Evolutionary conservation across 2,113 vertebrate species (phyloP).

Genomic region (Lasiurus cinereus): DNA sequence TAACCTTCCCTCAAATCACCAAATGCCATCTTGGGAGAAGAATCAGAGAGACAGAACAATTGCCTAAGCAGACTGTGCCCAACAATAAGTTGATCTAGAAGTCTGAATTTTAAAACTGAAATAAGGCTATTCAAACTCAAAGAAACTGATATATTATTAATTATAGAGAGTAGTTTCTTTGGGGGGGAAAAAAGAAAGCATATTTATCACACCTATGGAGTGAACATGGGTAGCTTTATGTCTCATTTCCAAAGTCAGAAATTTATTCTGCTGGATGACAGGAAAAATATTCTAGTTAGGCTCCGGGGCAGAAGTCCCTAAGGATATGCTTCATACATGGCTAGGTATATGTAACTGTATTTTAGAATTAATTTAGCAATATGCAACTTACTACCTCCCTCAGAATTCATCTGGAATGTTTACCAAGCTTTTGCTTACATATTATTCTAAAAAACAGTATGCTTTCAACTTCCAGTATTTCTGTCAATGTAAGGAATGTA

Average conservation of each 20-base stretch:
- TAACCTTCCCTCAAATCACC: background rate
- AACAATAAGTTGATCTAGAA: background rate
- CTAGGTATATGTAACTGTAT: background rate
- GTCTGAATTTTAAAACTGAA: slow-evolving; percentile 15
- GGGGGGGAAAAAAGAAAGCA: background rate
- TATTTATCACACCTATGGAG: background rate
- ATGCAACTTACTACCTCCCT: background rate
- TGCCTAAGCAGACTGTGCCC: background rate
- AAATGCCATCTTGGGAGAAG: background rate
- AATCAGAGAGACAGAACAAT: background rate
- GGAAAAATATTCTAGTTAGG: background rate
- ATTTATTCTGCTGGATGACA: background rate
- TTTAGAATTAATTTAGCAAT: background rate
- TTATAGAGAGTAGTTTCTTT: background rate
- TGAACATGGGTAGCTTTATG: background rate
- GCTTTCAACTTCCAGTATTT: slow-evolving; percentile 36
- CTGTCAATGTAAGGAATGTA: slow-evolving; percentile 21
- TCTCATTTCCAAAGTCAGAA: background rate
- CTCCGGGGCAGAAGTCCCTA: background rate
- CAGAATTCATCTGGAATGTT: slow-evolving; percentile 25
- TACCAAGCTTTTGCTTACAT: background rate
- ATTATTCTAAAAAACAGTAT: background rate
- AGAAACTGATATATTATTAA: background rate
- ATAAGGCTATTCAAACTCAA: background rate
- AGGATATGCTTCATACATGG: background rate